Evolutionary conservation across 2,888 invertebrate species (phyloP).

Genomic region (Cyrtodaria siliqua): DNA sequence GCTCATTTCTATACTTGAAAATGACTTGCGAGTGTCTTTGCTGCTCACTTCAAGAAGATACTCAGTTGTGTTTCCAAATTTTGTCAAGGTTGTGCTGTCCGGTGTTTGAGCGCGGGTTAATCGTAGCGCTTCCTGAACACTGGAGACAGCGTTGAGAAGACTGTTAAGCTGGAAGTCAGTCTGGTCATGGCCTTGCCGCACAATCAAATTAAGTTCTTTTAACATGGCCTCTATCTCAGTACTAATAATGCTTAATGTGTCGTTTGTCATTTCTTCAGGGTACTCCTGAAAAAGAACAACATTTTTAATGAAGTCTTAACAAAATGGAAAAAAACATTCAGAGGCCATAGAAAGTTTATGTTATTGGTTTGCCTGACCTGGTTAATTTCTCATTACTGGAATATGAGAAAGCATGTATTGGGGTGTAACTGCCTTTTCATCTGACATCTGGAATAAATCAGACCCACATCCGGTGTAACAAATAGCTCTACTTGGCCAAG

Average conservation of each 20-base stretch:
- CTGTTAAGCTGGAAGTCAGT: conserved; percentile 61
- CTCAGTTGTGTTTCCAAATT: conserved; percentile 31
- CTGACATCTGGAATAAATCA: too few relatives aligned
- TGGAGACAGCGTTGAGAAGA: conserved; percentile 60
- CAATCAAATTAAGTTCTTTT: conserved; percentile 45
- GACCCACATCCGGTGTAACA: too few relatives aligned
- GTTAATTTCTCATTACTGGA: too few relatives aligned
- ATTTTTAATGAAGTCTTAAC: too few relatives aligned
- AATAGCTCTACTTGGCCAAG: too few relatives aligned
- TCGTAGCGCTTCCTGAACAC: conserved; percentile 68
- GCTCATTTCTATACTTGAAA: too few relatives aligned
- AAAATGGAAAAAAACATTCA: too few relatives aligned
- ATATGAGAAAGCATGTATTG: too few relatives aligned
- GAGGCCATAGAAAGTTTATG: too few relatives aligned
- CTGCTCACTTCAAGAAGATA: conserved; percentile 54
- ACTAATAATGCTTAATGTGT: conserved; percentile 41
- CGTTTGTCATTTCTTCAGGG: conserved; percentile 63
- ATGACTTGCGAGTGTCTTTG: conserved; percentile 2
- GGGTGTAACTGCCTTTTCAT: too few relatives aligned
- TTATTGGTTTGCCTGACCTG: too few relatives aligned
- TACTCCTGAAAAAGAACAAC: conserved; percentile 64
- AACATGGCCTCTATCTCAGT: conserved; percentile 57
- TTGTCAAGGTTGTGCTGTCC: conserved; percentile 35
- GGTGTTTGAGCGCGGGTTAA: conserved; percentile 38
- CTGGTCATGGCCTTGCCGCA: conserved; percentile 61